phyloP scores from a whole-genome alignment of 2,888 invertebrate genomes.

The Diplazon laetatorius region DNA sequence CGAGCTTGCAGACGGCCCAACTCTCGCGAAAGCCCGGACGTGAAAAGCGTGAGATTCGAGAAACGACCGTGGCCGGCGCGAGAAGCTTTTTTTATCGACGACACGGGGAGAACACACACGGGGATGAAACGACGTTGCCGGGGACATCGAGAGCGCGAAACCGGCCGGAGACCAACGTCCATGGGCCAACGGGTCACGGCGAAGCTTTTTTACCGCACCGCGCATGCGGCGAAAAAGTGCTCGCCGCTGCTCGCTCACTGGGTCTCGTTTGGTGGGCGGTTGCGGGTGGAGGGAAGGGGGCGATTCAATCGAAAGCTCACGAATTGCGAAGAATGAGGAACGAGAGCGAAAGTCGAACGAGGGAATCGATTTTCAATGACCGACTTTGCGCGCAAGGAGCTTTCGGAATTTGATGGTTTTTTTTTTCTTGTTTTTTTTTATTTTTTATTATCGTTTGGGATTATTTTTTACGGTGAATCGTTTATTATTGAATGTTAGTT shows the following conservation, averaged over 20 bases:
- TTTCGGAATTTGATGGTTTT: not conserved
- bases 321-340: slow-evolving; percentile 36
- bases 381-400: not conserved
- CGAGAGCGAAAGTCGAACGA: slow-evolving; percentile 55
- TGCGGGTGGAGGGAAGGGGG: slow-evolving; percentile 54
- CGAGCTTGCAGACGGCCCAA: too few relatives aligned
- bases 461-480: too few relatives aligned
- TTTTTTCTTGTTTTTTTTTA: too few relatives aligned
- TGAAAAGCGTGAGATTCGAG: slow-evolving; percentile 57
- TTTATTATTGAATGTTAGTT: too few relatives aligned
- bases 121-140: slow-evolving; percentile 67
- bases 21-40: slow-evolving; percentile 35
- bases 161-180: slow-evolving; percentile 67
- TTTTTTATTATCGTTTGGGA: too few relatives aligned
- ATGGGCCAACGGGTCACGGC: slow-evolving; percentile 61
- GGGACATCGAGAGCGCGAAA: slow-evolving; percentile 72
- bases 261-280: not conserved
- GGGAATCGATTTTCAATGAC: slow-evolving; percentile 45
- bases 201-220: slow-evolving; percentile 73
- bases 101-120: slow-evolving; percentile 54
- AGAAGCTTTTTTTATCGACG: slow-evolving; percentile 79
- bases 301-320: slow-evolving; percentile 44
- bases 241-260: slow-evolving; percentile 23
- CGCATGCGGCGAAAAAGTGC: slow-evolving; percentile 75
- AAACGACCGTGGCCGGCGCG: slow-evolving; percentile 43